Evolutionary conservation across 2,113 vertebrate species (phyloP), one percentile per base, ranked within the genome.

Genomic region (Peromyscus polionotus): DNA sequence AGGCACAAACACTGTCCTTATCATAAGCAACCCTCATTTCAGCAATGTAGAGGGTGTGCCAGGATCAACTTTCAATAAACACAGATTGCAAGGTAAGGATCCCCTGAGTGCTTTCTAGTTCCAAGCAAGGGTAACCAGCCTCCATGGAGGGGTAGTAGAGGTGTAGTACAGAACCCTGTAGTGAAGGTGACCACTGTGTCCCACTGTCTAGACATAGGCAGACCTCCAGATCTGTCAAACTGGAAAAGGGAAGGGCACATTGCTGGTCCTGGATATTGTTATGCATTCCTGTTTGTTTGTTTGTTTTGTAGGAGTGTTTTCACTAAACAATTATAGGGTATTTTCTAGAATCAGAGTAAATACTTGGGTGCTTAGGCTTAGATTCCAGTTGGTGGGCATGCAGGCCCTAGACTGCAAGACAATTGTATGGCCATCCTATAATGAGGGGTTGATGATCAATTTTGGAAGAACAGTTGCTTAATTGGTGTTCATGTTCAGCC

Each of bases 31-130:
- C 13, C 6, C 6, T 45, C 36, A 26, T 84, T 88, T 73, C 26
- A 83, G 13, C 3, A 42, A 54, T 24, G 14, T n/a, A 51, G 12
- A 10, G 8, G 45, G 67, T 31, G 28, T 89, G 16, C 28, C 39
- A 36, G 61, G 77, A 33, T n/a, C 42, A 48, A 7, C 51, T 97
- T 77, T 88, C 2, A 67, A 36, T 59, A 92, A 95, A 79, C 94
- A 65, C 16, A 51, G 31, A 28, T 22, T 42, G n/a, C 73, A 68
- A 75, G 73, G 28, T 36, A 86, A 81, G 61, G 59, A 87, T n/a
- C 13, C 48, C 17, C 33, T 76, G 54, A 79, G 73, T 89, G 33
- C 31, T 42, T 73, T 51, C 9, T 48, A 68, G 0, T 28, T 89
- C 57, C 79, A 85, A 61, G 72, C 2, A 5, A 51, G 54, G 42